Evolutionary conservation across 2,113 vertebrate genomes (phyloP).

Genomic region (Thunnus maccoyii): DNA sequence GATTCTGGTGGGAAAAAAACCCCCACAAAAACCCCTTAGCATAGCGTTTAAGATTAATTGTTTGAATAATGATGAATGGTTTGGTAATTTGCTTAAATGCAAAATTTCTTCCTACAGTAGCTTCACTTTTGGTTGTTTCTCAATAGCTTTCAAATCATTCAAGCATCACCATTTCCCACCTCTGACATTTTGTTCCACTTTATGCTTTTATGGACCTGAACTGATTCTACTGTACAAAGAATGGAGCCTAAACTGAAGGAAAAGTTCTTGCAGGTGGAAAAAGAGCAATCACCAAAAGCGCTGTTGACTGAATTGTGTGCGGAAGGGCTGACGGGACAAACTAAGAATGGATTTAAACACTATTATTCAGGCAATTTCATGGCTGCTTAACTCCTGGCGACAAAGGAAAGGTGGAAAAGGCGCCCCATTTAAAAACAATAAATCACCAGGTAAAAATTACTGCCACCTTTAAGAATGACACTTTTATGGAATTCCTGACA

Average conservation of each 20-base stretch:
- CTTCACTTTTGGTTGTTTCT: neutral
- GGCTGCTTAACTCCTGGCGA: conserved; percentile 91
- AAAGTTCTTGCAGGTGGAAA: conserved; percentile 80
- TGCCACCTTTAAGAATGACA: conserved; percentile 87
- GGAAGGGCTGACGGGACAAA: conserved; percentile 79
- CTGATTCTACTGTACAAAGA: conserved; percentile 58
- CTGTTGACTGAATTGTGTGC: conserved; percentile 72
- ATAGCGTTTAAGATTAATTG: neutral
- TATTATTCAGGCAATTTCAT: conserved; percentile 98
- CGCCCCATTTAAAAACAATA: conserved; percentile 90
- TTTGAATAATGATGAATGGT: neutral
- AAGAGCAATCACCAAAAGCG: conserved; percentile 87
- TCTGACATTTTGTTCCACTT: conserved; percentile 38
- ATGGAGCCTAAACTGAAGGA: conserved; percentile 62
- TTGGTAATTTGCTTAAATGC: neutral
- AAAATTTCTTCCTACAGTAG: neutral
- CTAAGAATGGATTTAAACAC: conserved; percentile 94
- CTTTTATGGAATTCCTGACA: conserved; percentile 93
- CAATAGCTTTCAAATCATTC: neutral
- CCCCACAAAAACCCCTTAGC: neutral
- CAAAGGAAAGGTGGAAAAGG: conserved; percentile 80
- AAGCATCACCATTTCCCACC: conserved; percentile 1
- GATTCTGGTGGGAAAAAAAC: too few species aligned
- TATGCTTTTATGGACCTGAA: conserved; percentile 46
- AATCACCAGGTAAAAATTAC: conserved; percentile 93